Conservation (phyloP, 1,140 invertebrate species). For the Varroa destructor region DNA sequence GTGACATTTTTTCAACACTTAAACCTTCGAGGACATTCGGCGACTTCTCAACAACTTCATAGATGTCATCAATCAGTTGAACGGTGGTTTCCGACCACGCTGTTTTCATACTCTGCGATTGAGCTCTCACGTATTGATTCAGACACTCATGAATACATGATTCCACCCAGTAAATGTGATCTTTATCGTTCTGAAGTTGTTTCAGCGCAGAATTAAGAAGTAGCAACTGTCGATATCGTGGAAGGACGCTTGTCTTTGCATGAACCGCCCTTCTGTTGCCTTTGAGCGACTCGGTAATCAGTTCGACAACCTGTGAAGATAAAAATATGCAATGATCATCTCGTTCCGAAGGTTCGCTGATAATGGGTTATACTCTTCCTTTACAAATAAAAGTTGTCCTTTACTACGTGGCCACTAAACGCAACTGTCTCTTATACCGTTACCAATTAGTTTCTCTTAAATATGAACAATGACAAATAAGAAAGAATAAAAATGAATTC, state of each 20-base stretch:
- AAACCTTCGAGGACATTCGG: conserved; percentile 40
- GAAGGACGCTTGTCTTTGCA: background rate
- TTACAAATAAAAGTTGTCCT: no score
- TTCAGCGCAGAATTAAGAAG: conserved; percentile 10
- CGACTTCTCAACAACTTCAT: conserved; percentile 44
- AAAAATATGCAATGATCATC: background rate
- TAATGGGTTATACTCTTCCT: no score
- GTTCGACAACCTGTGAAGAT: background rate
- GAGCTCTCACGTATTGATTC: conserved; percentile 37
- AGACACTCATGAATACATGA: conserved; percentile 47
- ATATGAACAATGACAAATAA: no score
- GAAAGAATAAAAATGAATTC: no score
- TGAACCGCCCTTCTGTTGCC: conserved; percentile 28
- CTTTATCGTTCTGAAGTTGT: conserved; percentile 39
- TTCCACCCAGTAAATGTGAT: conserved; percentile 62
- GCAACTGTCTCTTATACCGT: no score
- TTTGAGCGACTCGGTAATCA: conserved; percentile 30
- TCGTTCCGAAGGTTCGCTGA: conserved; percentile 38
- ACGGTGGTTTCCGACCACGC: conserved; percentile 47
- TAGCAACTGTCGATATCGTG: conserved; percentile 20
- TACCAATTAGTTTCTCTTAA: no score
- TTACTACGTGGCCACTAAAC: no score
- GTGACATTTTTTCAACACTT: conserved; percentile 38
- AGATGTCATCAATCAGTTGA: conserved; percentile 53
- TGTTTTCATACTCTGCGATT: conserved; percentile 33